A percentile compares a stretch with the other conserved stretches of the same genome.
phyloP scores from a whole-genome alignment of 2,113 vertebrate species.

The Taxidea taxus region DNA sequence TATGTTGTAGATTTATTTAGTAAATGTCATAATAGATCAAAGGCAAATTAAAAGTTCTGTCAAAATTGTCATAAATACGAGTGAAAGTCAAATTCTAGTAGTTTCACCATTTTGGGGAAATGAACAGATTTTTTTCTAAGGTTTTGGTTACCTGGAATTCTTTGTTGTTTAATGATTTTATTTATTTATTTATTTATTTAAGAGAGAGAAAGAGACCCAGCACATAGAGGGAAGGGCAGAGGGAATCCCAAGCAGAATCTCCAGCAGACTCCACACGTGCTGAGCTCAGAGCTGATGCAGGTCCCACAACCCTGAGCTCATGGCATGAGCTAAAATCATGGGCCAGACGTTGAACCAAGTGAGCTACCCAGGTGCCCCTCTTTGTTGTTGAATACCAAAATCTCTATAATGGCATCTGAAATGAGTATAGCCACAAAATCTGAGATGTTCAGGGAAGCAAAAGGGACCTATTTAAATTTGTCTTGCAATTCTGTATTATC shows the following conservation, averaged over 20 bases:
- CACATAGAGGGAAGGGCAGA: not conserved
- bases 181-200: not conserved
- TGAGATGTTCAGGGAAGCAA: not conserved
- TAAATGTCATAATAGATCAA: not conserved
- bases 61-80: not conserved
- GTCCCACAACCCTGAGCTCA: not conserved
- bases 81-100: not conserved
- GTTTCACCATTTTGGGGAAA: conserved; percentile 11
- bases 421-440: not conserved
- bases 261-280: not conserved
- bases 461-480: not conserved
- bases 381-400: conserved; percentile 8
- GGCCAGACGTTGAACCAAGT: not conserved
- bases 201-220: not conserved
- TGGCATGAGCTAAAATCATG: not conserved
- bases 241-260: not conserved
- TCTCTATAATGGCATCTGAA: not conserved
- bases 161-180: not conserved
- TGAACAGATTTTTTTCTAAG: not conserved
- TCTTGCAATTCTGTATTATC: not conserved
- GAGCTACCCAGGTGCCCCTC: not conserved
- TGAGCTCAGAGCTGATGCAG: not conserved
- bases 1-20: not conserved
- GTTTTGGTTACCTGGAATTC: not conserved
- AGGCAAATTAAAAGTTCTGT: not conserved